Base-by-base conservation (phyloP, 1,140 invertebrate genomes). In the Hetaerina americana region DNA sequence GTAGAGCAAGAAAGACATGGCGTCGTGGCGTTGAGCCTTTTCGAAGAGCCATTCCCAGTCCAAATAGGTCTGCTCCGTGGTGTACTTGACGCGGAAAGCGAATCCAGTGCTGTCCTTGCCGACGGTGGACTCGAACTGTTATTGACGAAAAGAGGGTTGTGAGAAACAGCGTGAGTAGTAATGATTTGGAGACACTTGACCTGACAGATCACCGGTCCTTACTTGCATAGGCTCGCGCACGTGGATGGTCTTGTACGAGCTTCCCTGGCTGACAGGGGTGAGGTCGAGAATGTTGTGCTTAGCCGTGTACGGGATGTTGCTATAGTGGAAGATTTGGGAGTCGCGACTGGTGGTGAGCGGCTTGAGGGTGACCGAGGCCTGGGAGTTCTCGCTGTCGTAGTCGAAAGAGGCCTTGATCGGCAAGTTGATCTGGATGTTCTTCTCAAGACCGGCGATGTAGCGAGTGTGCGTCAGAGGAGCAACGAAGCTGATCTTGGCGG, bases 401-500 rank as follows among this genome's bases (percentile, higher is more conserved):
- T 84, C 74, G 10, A 83, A 67, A 31, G 81, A 75, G 49, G 79
- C 70, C 49, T 80, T 79, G 29, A 85, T 10, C 25, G 89, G 87
- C 8, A 87, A 8, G 74, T 86, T 77, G 0, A 86, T 0, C 73
- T 89, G 85, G 0, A 84, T 18, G 73, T 86, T 86, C 72, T 79
- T 84, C 26, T 89, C 84, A 3, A 85, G 77, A 73, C 88, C 88
- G 25, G 85, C 81, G 26, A 83, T 77, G 72, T 87, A 87, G 6
- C 83, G 79, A 69, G 86, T 81, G 69, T 84, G 81, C 25, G 85
- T 81, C 76, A 88, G 85, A 1, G 88, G 87, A 69, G 87, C 82
- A 8, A 89, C 76, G 77, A 90, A 90, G 28, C 87, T 85, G 75
- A 88, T 77, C 75, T 82, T 84, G 28, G 84, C 84, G 73, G 87